phyloP scores from a whole-genome alignment of 2,888 invertebrate species.

The Coenonympha glycerion region DNA sequence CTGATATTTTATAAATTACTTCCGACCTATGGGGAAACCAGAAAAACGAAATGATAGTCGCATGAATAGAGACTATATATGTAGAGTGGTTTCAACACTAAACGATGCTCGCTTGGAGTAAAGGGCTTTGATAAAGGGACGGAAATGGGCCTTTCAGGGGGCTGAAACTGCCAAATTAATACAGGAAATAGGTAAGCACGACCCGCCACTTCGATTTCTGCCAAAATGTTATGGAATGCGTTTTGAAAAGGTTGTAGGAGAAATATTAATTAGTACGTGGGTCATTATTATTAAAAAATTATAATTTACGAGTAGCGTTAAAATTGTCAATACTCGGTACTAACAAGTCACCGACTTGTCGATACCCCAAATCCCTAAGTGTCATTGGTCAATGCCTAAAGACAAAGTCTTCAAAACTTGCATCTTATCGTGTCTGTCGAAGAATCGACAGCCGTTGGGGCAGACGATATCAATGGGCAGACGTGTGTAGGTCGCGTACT shows the following conservation, averaged over 20 bases:
- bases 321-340: too few relatives aligned
- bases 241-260: constrained; percentile 13
- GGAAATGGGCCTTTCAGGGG: constrained; percentile 33
- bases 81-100: constrained; percentile 14
- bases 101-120: constrained; percentile 15
- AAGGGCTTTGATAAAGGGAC: constrained; percentile 29
- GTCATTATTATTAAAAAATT: too few relatives aligned
- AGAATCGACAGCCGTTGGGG: too few relatives aligned
- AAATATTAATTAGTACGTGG: neutral
- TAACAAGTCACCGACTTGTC: too few relatives aligned
- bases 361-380: too few relatives aligned
- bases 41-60: constrained; percentile 1
- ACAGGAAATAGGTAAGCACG: constrained; percentile 32
- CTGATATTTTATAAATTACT: neutral
- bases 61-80: constrained; percentile 1
- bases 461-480: too few relatives aligned
- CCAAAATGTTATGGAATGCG: constrained; percentile 19
- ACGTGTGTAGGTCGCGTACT: too few relatives aligned
- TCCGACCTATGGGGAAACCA: neutral
- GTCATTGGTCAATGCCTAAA: too few relatives aligned
- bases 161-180: constrained; percentile 31
- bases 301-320: too few relatives aligned
- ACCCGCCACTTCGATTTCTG: constrained; percentile 20
- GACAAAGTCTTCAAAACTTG: too few relatives aligned
- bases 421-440: too few relatives aligned